Evolutionary conservation across 2,797 vertebrate species (phyloP).

Genomic region (Salarias fasciatus): DNA sequence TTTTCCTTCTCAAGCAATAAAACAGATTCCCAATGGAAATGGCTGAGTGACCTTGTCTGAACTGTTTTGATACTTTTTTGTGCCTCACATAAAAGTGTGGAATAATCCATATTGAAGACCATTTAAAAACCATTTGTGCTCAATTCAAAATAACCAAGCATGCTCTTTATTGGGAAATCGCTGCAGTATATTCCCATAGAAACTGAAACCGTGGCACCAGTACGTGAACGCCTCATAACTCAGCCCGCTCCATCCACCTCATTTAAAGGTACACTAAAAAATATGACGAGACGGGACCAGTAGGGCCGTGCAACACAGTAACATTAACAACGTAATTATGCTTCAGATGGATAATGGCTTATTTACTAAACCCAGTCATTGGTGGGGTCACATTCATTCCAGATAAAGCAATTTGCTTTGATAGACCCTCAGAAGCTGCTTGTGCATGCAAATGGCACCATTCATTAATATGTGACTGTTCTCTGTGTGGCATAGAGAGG

Average conservation of each 20-base stretch:
- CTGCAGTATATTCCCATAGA: too few relatives aligned
- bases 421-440: conserved; percentile 72
- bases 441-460: conserved; percentile 71
- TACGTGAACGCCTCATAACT: too few relatives aligned
- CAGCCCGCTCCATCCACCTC: not conserved
- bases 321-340: conserved; percentile 74
- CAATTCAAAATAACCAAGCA: not conserved
- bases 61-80: too few relatives aligned
- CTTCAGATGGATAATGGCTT: conserved; percentile 73
- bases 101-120: too few relatives aligned
- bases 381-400: conserved; percentile 64
- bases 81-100: too few relatives aligned
- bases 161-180: too few relatives aligned
- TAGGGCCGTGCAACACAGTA: conserved; percentile 28
- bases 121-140: not conserved
- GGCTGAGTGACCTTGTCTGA: too few relatives aligned
- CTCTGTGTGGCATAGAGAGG: conserved; percentile 51
- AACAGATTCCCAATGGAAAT: too few relatives aligned
- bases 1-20: too few relatives aligned
- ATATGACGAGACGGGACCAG: conserved; percentile 19
- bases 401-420: conserved; percentile 75
- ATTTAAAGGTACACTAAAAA: conserved; percentile 22
- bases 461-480: conserved; percentile 71
- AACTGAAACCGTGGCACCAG: too few relatives aligned
- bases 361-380: conserved; percentile 74